phyloP scores from a whole-genome alignment of 2,797 vertebrate species.

The Anguilla marmorata region DNA sequence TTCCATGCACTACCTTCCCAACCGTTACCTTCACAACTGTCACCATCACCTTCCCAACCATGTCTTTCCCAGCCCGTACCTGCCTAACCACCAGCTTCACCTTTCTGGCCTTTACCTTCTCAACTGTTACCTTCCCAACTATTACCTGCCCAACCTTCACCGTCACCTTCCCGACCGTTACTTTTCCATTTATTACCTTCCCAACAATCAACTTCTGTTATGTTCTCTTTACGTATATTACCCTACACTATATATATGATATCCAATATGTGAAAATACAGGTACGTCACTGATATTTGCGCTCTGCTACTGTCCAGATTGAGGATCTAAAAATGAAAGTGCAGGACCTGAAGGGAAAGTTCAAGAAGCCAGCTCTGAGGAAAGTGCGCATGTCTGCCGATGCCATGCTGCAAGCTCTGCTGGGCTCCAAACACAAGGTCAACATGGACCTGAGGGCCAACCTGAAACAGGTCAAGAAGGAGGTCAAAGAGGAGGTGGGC shows the following conservation, averaged over 20 bases:
- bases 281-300: neutral
- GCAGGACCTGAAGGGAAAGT: constrained; percentile 84
- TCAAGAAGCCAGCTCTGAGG: constrained; percentile 80
- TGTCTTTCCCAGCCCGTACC: no score
- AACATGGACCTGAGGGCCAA: constrained; percentile 94
- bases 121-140: no score
- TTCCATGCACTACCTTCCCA: neutral
- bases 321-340: constrained; percentile 86
- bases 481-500: constrained; percentile 85
- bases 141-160: no score
- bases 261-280: neutral
- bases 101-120: no score
- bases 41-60: no score
- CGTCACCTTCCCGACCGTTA: no score
- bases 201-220: no score
- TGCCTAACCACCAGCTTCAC: no score
- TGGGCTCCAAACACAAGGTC: constrained; percentile 96
- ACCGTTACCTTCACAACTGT: no score
- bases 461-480: constrained; percentile 98
- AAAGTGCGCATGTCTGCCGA: constrained; percentile 91
- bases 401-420: constrained; percentile 90
- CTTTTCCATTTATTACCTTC: no score
- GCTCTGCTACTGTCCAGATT: constrained; percentile 63
- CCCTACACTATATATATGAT: no score
- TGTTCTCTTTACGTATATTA: no score